A percentile compares a stretch with the other conserved stretches of the same genome.
Conservation (phyloP, 2,888 invertebrate species). For the Erannis defoliaria region DNA sequence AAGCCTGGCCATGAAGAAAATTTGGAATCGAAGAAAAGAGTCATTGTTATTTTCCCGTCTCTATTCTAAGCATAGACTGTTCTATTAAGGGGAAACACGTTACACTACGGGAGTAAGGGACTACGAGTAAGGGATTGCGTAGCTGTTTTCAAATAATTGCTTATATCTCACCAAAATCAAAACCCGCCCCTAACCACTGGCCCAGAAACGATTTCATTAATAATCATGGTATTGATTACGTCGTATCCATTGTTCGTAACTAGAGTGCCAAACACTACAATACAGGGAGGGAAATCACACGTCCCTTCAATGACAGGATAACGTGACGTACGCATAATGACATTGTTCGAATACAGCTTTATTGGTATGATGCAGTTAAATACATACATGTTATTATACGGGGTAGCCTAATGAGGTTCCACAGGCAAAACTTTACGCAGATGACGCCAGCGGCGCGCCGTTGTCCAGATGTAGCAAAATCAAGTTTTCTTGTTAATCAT, state of each 20-base stretch:
- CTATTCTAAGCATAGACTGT: background rate
- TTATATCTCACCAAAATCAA: background rate
- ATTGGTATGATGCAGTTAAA: background rate
- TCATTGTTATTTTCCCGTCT: too few relatives aligned
- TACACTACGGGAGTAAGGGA: background rate
- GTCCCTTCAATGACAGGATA: slow-evolving; percentile 11
- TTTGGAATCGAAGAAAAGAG: too few relatives aligned
- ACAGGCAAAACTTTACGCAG: too few relatives aligned
- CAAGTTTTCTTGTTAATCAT: too few relatives aligned
- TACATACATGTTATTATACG: too few relatives aligned
- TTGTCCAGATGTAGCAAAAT: too few relatives aligned
- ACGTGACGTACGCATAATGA: background rate
- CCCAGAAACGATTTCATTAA: slow-evolving; percentile 16
- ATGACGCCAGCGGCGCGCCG: too few relatives aligned
- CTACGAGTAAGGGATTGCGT: background rate
- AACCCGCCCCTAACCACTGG: background rate
- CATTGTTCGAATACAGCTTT: background rate
- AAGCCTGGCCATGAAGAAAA: too few relatives aligned
- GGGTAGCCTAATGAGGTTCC: too few relatives aligned
- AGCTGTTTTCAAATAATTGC: background rate
- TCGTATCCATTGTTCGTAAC: slow-evolving; percentile 11
- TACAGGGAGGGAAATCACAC: slow-evolving; percentile 3
- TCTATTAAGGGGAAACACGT: background rate
- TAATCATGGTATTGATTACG: slow-evolving; percentile 6
- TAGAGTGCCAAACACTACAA: slow-evolving; percentile 16